phyloP scores from a whole-genome alignment of 2,113 vertebrate species.

The Gymnobelideus leadbeateri region DNA sequence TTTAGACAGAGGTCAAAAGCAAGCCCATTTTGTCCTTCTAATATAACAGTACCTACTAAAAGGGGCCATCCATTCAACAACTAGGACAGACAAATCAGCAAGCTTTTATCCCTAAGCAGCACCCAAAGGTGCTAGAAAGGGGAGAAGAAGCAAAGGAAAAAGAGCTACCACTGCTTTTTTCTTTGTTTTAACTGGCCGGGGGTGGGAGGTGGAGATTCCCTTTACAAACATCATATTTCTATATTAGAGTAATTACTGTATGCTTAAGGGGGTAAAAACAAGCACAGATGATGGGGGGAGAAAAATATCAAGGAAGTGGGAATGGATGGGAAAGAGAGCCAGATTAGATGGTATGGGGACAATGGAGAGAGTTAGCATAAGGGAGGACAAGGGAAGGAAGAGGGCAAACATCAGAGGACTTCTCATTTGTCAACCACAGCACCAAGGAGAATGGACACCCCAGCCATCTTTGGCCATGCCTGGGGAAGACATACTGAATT shows the following conservation, averaged over 20 bases:
- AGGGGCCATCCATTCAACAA: neutral
- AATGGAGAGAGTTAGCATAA: neutral
- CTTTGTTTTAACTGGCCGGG: no score
- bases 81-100: neutral
- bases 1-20: constrained; percentile 13
- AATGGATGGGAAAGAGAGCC: constrained; percentile 16
- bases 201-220: neutral
- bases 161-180: neutral
- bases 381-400: constrained; percentile 53
- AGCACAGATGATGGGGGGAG: neutral
- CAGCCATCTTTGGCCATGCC: no score
- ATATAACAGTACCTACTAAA: neutral
- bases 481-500: no score
- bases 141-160: constrained; percentile 27
- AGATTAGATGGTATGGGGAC: neutral
- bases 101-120: neutral
- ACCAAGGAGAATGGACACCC: neutral
- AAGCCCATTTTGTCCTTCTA: constrained; percentile 21
- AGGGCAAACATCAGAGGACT: constrained; percentile 36
- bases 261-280: neutral
- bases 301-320: constrained; percentile 35
- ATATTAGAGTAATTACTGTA: neutral
- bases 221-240: neutral
- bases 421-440: neutral
- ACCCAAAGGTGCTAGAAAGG: constrained; percentile 15